Evolutionary conservation across 2,888 invertebrate genomes (phyloP).

Genomic region (Hymenopus coronatus): DNA sequence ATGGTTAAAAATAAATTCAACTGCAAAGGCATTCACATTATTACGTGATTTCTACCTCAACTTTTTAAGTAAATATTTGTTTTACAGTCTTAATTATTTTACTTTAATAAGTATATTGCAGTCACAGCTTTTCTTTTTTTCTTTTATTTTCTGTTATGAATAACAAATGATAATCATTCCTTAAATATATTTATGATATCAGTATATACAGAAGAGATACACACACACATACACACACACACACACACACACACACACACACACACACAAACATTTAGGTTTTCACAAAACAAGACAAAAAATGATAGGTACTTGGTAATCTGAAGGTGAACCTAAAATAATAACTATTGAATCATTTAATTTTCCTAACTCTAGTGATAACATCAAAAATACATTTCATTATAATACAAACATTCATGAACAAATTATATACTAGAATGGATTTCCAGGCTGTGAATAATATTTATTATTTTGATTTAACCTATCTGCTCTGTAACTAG

Average conservation of each 20-base stretch:
- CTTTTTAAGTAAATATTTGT: background rate
- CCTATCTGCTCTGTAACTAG: no score
- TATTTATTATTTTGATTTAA: no score
- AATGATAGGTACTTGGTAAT: background rate
- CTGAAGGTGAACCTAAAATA: background rate
- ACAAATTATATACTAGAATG: background rate
- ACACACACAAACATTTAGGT: background rate
- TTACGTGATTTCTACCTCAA: no score
- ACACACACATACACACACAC: background rate
- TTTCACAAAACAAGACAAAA: background rate
- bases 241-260: background rate
- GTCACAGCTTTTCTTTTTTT: background rate
- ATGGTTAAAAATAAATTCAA: no score
- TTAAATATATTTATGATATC: background rate
- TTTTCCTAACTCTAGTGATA: background rate
- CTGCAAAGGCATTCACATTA: no score
- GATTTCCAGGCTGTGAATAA: background rate
- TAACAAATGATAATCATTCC: background rate
- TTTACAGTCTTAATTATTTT: background rate
- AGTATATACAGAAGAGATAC: background rate
- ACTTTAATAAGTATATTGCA: background rate
- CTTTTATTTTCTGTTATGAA: background rate
- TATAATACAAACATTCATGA: background rate
- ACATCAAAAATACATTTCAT: background rate
- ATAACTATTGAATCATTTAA: background rate